Base-by-base conservation (phyloP, 2,888 invertebrate species). In the Arctia plantaginis region DNA sequence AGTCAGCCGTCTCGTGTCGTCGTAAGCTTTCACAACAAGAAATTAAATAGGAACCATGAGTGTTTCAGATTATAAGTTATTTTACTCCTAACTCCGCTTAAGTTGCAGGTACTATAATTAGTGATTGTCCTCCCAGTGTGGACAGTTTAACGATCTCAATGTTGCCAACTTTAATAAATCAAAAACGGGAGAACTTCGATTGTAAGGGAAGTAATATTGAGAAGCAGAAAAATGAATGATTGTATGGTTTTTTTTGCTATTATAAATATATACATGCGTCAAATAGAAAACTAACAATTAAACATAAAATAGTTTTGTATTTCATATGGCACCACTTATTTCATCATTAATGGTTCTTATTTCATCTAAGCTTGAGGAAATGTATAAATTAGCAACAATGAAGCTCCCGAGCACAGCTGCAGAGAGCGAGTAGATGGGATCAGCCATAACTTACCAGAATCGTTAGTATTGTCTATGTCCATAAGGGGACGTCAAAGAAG, bases 1-100 rank as follows among this genome's bases (percentile, higher is more conserved):
- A 66, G 69, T 62, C 27, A 69, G 78, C 84, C 86, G 85, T 80
- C 84, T 85, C 82, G 81, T 70, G 81, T 82, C 86, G 84, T 85
- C 84, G 81, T 83, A 67, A 74, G 55, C 35, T 66, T 73, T 75
- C 74, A 68, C 39, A 73, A 80, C 68, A 65, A 72, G 39, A 72
- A 76, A 77, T 75, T 69, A 71, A 70, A 73, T 64, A 66, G 33
- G 64, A 6, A 20, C 33, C 75, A 77, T 35, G 35, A 76, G 73
- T 66, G 67, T 70, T 81, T 77, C 77, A 66, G 79, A 74, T 74
- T 75, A 73, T 68, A 68, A 77, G n/a, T 47, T 20, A 30, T 30
- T 30, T 1, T 30, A 2, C 30, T 30, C 0, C 23, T 55, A 41
- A 41, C 35, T 35, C 3, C 35, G 35, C 35, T 51, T 7, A 51